A percentile compares a stretch with the other conserved stretches of the same genome.
Evolutionary conservation across 2,888 invertebrate genomes (phyloP).

Genomic region (Belgica antarctica): DNA sequence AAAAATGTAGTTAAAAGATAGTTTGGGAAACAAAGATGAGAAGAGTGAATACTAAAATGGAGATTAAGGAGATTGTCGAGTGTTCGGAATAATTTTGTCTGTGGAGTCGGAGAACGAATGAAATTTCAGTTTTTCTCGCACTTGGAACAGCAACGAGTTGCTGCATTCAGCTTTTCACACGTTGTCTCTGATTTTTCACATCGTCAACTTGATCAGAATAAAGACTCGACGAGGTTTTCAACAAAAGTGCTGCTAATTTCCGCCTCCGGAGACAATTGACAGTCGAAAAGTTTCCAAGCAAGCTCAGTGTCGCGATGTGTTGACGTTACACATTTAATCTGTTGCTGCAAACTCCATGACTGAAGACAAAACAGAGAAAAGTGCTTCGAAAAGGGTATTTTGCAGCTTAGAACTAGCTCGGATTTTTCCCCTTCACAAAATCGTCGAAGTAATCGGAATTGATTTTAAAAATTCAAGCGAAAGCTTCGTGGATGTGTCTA

Average conservation of each 20-base stretch:
- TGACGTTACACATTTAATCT: constrained; percentile 43
- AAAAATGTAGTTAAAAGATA: constrained; percentile 1
- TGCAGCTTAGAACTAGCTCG: background rate
- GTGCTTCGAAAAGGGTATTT: constrained; percentile 12
- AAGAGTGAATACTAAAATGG: constrained; percentile 15
- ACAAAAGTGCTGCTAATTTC: constrained; percentile 10
- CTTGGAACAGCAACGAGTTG: constrained; percentile 3
- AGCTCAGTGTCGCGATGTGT: constrained; percentile 44
- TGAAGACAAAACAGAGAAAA: constrained; percentile 4
- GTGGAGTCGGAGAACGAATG: no score
- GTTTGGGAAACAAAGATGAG: background rate
- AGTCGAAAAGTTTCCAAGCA: background rate
- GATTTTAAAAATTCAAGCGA: constrained; percentile 30
- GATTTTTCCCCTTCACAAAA: background rate
- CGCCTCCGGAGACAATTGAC: constrained; percentile 11
- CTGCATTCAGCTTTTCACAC: background rate
- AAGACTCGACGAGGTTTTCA: background rate
- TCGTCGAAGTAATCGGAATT: constrained; percentile 39
- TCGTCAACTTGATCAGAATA: constrained; percentile 37
- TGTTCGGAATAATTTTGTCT: constrained; percentile 21
- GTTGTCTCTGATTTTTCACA: constrained; percentile 32
- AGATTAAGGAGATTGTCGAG: constrained; percentile 31
- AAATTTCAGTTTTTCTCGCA: constrained; percentile 1
- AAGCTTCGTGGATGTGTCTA: background rate
- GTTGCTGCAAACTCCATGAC: constrained; percentile 12